Evolutionary conservation across 2,797 vertebrate genomes (phyloP), one percentile per base, ranked within the genome.

Genomic region (Dicrostonyx torquatus): DNA sequence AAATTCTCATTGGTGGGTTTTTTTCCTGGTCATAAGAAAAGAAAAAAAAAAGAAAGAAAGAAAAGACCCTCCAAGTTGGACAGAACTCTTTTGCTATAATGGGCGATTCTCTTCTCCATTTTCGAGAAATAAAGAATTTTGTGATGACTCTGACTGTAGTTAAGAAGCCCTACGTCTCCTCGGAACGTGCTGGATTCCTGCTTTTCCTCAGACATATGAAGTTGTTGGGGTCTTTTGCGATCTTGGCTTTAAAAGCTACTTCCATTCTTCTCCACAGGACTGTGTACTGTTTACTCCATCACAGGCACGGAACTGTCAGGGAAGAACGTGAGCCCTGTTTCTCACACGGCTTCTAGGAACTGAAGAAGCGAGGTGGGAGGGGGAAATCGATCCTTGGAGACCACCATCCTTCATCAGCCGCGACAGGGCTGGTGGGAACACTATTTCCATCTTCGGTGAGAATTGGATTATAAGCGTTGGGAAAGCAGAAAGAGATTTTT

Each of bases 381-480:
- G 92, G 93, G 29, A 96, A 97, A 97, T 97, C 97, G n/a, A 91
- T 97, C 77, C 12, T 14, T 14, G 91, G 96, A 75, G 95, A 93
- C 95, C 96, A 94, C 96, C 96, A 93, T 87, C 93, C 97, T 96
- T 96, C 93, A 87, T 94, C 94, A 79, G 34, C 94, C 91, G 78
- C 66, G 87, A 94, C 97, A 58, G 76, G 82, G 43, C 89, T 88
- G 94, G 95, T 93, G 92, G 95, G 95, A 87, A 97, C 93, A 82
- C 88, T 95, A 96, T 95, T 97, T 95, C 96, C 93, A 96, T 97
- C 96, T 96, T 93, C 95, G 97, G 88, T 92, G 97, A 96, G 97
- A 98, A 97, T 85, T 96, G 97, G 96, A 97, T 97, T 97, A 68
- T 90, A 95, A 97, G 95, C 94, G 96, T 55, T 96, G 94, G 82